These are phyloP conservation scores for Cephonodes hylas DNA, from an alignment of 2,888 invertebrate genomes.

Conservation along the genomic window DNA sequence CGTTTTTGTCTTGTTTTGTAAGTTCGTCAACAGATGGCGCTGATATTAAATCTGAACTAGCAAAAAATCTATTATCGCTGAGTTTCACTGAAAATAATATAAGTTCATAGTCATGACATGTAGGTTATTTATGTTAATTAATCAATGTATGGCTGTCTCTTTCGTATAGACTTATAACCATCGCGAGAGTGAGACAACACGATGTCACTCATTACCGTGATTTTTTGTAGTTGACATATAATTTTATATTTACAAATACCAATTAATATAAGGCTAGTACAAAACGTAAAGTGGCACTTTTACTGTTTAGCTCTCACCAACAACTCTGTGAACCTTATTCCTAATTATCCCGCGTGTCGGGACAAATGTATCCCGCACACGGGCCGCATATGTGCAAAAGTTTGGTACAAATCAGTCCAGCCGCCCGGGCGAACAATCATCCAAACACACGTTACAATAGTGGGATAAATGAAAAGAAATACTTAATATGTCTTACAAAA, in stretches of 20 bases:
- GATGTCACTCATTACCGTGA: not conserved
- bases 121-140: not conserved
- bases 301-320: not conserved
- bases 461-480: conserved; percentile 5
- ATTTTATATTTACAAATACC: conserved; percentile 1
- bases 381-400: not conserved
- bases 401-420: conserved; percentile 10
- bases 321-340: not conserved
- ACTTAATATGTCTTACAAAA: conserved; percentile 6
- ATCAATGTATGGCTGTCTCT: not conserved
- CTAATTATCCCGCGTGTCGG: not conserved
- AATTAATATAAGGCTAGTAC: conserved; percentile 9
- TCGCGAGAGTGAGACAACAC: not conserved
- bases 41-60: not conserved
- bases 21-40: not conserved
- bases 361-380: not conserved
- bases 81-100: not conserved
- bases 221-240: not conserved
- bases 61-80: not conserved
- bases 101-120: not conserved
- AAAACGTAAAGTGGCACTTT: conserved; percentile 8
- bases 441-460: not conserved
- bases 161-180: not conserved
- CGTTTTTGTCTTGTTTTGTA: not conserved
- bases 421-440: conserved; percentile 1